Base-by-base conservation (phyloP, 2,797 vertebrate species). In the Lithobates sylvaticus region DNA sequence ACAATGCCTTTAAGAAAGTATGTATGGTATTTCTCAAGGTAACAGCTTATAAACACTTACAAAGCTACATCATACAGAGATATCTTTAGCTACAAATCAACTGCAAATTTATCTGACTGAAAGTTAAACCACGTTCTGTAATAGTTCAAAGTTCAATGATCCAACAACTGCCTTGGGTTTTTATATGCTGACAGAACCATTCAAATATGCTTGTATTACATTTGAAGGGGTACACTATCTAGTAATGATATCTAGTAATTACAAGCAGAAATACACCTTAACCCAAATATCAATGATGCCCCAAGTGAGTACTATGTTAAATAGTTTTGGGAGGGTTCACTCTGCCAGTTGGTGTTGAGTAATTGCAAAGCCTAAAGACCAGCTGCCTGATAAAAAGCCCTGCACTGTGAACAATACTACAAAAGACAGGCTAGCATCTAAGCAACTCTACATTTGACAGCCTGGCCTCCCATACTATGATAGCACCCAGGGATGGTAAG, bases 1-100 rank as follows among this genome's bases (percentile, higher is more conserved):
- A 79, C 81, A 87, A 87, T 84, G 81, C 81, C 76, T 84, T 87
- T 72, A 81, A 50, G 42, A 76, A 87, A 80, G 70, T 39, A 84
- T 84, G 81, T 50, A 36, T 84, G 86, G 86, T 72, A 87, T 84
- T 69, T 84, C 54, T 79, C 79, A 77, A 78, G 85, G 79, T 86
- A 81, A 77, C 65, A 77, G 73, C 39, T 36, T 83, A 83, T 83
- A 83, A 75, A 83, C 64, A 75, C 71, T n/a, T 26, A 75, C 39
- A 47, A 0, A 21, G 23, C 42, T 44, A 58, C 47, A 54, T 44
- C 23, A 70, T 80, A 54, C 0, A 7, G 13, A 54, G 65, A 54
- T 47, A 70, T 54, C 68, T 44, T 34, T 54, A 36, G 78, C 65
- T 80, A 34, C 67, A 79, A 27, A 79, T 79, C 65, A 79, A 79